A percentile compares a stretch with the other conserved stretches of the same genome.
phyloP scores from a whole-genome alignment of 2,113 vertebrate genomes.

The Uria aalge region DNA sequence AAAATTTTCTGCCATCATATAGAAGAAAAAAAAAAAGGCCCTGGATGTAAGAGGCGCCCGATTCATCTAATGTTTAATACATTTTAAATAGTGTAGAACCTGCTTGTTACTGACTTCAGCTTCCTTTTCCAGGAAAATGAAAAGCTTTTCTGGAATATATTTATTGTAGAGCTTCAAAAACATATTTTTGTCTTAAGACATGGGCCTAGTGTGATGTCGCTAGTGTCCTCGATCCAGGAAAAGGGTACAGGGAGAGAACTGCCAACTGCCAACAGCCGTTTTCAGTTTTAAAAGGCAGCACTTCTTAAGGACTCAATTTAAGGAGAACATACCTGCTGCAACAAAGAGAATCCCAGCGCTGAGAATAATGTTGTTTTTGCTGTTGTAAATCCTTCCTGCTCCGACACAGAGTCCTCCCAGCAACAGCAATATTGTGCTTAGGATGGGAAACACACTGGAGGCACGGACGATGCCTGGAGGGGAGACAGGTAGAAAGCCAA shows the following conservation, averaged over 20 bases:
- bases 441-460: conserved; percentile 96
- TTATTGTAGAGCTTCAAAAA: neutral
- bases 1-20: neutral
- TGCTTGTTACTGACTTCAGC: neutral
- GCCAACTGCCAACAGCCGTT: neutral
- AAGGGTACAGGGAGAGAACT: neutral
- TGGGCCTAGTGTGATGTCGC: neutral
- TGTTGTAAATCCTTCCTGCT: conserved; percentile 89
- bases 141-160: neutral
- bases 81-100: neutral
- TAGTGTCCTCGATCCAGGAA: neutral
- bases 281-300: neutral
- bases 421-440: conserved; percentile 90
- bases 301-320: neutral
- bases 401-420: conserved; percentile 92
- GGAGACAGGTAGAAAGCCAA: neutral
- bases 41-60: neutral
- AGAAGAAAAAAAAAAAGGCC: neutral
- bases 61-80: neutral
- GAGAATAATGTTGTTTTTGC: conserved; percentile 93
- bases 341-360: conserved; percentile 97
- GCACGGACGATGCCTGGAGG: conserved; percentile 91
- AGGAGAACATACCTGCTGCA: conserved; percentile 85
- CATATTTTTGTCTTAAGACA: neutral
- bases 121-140: neutral